A percentile compares a stretch with the other conserved stretches of the same genome.
These are phyloP conservation scores for Calidris pygmaea DNA, from an alignment of 2,113 vertebrate species.

Conservation along the genomic window DNA sequence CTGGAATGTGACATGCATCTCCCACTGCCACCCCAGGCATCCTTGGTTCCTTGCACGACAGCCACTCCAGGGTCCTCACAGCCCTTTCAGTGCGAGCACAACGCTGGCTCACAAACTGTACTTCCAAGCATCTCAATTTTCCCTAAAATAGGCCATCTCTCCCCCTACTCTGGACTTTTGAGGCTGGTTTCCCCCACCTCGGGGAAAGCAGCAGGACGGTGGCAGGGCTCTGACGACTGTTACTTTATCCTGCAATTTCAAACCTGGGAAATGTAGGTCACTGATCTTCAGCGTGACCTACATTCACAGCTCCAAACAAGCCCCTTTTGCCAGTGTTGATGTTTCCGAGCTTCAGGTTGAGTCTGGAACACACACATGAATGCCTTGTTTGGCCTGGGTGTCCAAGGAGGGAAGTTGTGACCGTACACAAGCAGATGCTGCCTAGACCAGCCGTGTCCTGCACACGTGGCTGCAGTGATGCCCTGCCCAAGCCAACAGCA, in stretches of 20 bases:
- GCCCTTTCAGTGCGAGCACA: not conserved
- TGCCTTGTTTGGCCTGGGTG: not conserved
- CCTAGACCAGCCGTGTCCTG: not conserved
- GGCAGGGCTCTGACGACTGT: not conserved
- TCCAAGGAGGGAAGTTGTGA: not conserved
- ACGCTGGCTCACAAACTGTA: not conserved
- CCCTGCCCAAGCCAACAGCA: not conserved
- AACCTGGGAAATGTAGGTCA: slow-evolving; percentile 50
- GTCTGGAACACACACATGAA: not conserved
- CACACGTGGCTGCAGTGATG: not conserved
- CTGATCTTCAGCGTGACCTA: slow-evolving; percentile 38
- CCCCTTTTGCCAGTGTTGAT: not conserved
- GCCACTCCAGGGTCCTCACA: not conserved
- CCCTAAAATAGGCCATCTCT: not conserved
- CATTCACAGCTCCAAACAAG: slow-evolving; percentile 57
- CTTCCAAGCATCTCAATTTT: not conserved
- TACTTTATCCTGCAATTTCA: slow-evolving; percentile 19
- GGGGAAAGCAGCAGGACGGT: not conserved
- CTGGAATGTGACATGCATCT: not conserved
- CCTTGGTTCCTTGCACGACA: not conserved
- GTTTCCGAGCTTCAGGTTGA: not conserved
- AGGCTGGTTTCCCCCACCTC: not conserved
- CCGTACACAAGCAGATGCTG: not conserved
- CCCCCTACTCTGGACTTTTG: not conserved
- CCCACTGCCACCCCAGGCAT: not conserved